phyloP scores from a whole-genome alignment of 2,888 invertebrate species.

The Callyntrura sp. region DNA sequence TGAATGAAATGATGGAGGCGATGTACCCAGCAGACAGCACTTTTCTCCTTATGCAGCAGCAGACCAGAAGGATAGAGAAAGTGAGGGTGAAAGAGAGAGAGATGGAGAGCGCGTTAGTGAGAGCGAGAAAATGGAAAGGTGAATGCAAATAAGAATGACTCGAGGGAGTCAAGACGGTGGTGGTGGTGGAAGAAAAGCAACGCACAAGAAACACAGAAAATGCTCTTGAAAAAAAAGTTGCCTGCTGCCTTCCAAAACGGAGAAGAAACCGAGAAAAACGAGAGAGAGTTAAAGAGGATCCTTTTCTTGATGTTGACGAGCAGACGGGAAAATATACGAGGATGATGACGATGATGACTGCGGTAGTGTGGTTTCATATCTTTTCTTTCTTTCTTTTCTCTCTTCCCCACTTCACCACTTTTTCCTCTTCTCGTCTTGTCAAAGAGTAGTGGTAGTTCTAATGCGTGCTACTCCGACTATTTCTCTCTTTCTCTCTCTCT shows the following conservation, averaged over 20 bases:
- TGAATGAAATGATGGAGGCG: slow-evolving; percentile 58
- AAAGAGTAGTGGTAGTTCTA: no score
- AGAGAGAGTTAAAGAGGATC: slow-evolving; percentile 8
- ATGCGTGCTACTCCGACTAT: slow-evolving; percentile 29
- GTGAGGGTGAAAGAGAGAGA: slow-evolving; percentile 1
- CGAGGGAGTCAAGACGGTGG: slow-evolving; percentile 71
- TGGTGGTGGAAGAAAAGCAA: no score
- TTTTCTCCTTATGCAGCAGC: slow-evolving; percentile 8
- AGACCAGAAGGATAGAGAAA: no score
- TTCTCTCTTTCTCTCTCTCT: no score
- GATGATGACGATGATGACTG: slow-evolving; percentile 57
- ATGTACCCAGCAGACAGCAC: neutral
- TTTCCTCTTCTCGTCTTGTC: neutral
- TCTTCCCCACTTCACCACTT: slow-evolving; percentile 32
- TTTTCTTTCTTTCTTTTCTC: slow-evolving; percentile 49
- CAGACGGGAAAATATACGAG: neutral
- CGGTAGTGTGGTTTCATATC: slow-evolving; percentile 68
- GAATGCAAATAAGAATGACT: slow-evolving; percentile 80
- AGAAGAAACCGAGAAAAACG: neutral
- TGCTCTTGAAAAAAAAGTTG: slow-evolving; percentile 64
- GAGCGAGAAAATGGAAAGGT: slow-evolving; percentile 69
- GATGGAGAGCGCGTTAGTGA: no score
- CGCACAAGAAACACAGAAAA: slow-evolving; percentile 44
- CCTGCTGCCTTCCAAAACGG: slow-evolving; percentile 19
- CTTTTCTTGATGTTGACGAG: slow-evolving; percentile 66